phyloP scores from a whole-genome alignment of 2,797 vertebrate genomes.

The Chelon labrosus region DNA sequence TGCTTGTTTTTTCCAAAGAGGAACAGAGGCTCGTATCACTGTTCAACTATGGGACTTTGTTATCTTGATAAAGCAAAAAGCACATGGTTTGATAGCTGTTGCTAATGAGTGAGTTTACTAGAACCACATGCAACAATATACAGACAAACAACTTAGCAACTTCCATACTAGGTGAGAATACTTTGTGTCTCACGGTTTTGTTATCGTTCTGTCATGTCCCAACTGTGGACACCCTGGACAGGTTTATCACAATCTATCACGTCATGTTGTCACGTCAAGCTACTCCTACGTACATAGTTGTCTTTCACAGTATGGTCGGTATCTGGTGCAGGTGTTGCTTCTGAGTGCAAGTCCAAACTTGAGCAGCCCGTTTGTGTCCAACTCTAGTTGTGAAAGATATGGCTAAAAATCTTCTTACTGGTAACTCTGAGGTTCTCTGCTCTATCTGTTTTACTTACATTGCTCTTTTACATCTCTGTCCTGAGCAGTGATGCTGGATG shows the following conservation, averaged over 20 bases:
- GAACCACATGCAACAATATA: not conserved
- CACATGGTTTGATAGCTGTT: constrained; percentile 5
- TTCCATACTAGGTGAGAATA: constrained; percentile 2
- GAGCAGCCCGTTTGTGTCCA: not conserved
- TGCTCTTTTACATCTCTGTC: not conserved
- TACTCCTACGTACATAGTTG: not conserved
- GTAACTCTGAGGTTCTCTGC: not conserved
- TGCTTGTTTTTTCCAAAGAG: constrained; percentile 8
- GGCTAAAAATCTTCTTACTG: not conserved
- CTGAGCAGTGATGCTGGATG: not conserved
- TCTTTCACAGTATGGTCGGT: not conserved
- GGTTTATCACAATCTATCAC: not conserved
- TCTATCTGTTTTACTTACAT: not conserved
- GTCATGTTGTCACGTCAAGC: not conserved
- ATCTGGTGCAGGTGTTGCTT: not conserved
- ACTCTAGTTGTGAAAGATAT: not conserved
- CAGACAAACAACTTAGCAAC: constrained; percentile 11
- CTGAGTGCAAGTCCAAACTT: not conserved
- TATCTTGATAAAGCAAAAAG: constrained; percentile 24
- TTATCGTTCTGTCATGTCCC: constrained; percentile 8
- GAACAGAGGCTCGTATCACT: constrained; percentile 19
- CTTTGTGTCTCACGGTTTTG: not conserved
- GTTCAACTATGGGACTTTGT: constrained; percentile 17
- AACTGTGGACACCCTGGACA: not conserved
- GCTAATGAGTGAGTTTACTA: constrained; percentile 5